These are phyloP conservation scores for Coboldia fuscipes DNA, from an alignment of 1,140 invertebrate species.

Conservation along the genomic window DNA sequence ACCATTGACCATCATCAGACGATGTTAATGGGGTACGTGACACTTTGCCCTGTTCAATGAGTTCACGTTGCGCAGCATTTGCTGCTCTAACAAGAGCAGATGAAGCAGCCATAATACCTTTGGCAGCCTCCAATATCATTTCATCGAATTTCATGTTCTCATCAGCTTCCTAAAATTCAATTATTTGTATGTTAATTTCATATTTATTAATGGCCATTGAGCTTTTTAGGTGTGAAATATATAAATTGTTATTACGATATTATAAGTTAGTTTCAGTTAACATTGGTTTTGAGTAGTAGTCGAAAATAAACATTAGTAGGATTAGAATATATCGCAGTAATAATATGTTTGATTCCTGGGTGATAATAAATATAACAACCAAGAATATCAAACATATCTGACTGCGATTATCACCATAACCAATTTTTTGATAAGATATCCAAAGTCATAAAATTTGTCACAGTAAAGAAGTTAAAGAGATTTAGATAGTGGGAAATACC, in stretches of 20 bases:
- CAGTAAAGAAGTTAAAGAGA: not conserved
- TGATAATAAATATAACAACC: conserved; percentile 68
- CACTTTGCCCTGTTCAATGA: conserved; percentile 72
- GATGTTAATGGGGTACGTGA: conserved; percentile 53
- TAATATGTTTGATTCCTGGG: conserved; percentile 99
- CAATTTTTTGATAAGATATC: not conserved
- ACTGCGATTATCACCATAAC: conserved; percentile 27
- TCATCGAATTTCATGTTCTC: conserved; percentile 94
- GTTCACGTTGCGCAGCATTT: conserved; percentile 82
- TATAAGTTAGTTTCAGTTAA: too few relatives aligned
- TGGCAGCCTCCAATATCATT: conserved; percentile 95
- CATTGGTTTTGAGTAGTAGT: too few relatives aligned
- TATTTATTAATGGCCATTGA: conserved; percentile 1
- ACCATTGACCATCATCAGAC: conserved; percentile 96
- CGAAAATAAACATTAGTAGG: too few relatives aligned
- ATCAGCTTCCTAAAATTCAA: conserved; percentile 55
- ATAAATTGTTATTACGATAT: too few relatives aligned
- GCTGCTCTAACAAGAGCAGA: conserved; percentile 91
- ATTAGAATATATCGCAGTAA: too few relatives aligned
- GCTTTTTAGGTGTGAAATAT: too few relatives aligned
- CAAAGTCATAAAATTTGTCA: not conserved
- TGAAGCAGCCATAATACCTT: conserved; percentile 92
- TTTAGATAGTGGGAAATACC: conserved; percentile 18
- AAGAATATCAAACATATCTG: conserved; percentile 99
- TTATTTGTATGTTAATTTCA: conserved; percentile 2